These are phyloP conservation scores for Strigamia crassipes DNA, from an alignment of 2,888 invertebrate species.

Conservation along the genomic window DNA sequence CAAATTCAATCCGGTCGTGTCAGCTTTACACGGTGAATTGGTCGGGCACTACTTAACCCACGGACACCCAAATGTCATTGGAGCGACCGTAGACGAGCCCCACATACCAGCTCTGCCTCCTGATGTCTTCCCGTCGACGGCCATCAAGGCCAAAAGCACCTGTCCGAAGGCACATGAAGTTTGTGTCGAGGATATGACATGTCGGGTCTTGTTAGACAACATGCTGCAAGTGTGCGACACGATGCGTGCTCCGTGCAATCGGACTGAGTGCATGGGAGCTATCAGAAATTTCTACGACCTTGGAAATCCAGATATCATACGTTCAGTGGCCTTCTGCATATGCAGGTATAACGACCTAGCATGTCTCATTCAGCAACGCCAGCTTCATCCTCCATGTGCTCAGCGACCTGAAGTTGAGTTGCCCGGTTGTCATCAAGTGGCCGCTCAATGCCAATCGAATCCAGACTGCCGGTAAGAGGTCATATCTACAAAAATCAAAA, in stretches of 20 bases:
- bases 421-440: constrained; percentile 84
- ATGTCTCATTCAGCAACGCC: constrained; percentile 86
- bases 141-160: constrained; percentile 46
- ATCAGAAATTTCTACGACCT: constrained; percentile 48
- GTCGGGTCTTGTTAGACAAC: constrained; percentile 49
- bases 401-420: constrained; percentile 75
- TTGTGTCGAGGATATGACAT: constrained; percentile 48
- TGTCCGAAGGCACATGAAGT: constrained; percentile 47
- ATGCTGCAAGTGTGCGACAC: constrained; percentile 47
- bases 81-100: constrained; percentile 19
- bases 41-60: not conserved
- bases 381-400: constrained; percentile 85
- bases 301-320: constrained; percentile 48
- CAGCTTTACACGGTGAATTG: not conserved
- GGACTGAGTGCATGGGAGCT: constrained; percentile 49
- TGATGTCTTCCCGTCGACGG: constrained; percentile 34
- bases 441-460: constrained; percentile 80
- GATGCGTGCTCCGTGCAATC: constrained; percentile 48
- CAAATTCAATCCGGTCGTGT: not conserved
- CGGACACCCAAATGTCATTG: constrained; percentile 11
- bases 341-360: constrained; percentile 72
- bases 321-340: constrained; percentile 49
- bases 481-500: too few species aligned
- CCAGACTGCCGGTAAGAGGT: constrained; percentile 76
- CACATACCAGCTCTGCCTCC: constrained; percentile 29